Percentiles rank a stretch among this genome's conserved stretches.
Evolutionary conservation across 2,113 vertebrate genomes (phyloP).

Genomic region (Charina bottae): DNA sequence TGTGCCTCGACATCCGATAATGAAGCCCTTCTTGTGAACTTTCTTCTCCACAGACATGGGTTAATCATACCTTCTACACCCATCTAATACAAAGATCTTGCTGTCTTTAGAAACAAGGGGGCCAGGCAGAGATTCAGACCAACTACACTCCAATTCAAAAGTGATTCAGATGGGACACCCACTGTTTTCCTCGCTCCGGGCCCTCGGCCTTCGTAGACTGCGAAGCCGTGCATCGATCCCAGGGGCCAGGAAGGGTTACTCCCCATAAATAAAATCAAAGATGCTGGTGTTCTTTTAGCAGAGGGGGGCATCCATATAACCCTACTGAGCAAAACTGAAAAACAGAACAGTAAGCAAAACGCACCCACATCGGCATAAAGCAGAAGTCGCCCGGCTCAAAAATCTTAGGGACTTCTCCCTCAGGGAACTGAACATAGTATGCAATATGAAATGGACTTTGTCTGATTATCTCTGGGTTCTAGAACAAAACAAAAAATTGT

Average conservation of each 20-base stretch:
- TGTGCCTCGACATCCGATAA: constrained; percentile 83
- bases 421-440: not conserved
- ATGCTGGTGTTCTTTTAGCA: not conserved
- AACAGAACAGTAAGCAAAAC: constrained; percentile 19
- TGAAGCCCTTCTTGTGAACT: constrained; percentile 78
- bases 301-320: constrained; percentile 5
- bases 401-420: not conserved
- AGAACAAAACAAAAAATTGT: not conserved
- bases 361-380: not conserved
- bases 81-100: constrained; percentile 35
- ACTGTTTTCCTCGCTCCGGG: not conserved
- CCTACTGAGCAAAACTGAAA: not conserved
- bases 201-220: not conserved
- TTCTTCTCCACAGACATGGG: constrained; percentile 68
- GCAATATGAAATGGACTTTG: not conserved
- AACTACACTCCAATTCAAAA: constrained; percentile 25
- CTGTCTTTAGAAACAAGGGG: constrained; percentile 32
- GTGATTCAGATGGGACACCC: not conserved
- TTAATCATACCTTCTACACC: constrained; percentile 78
- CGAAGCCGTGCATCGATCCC: not conserved
- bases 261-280: constrained; percentile 25
- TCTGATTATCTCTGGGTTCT: not conserved
- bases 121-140: constrained; percentile 34
- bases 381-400: not conserved
- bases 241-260: not conserved